These are phyloP conservation scores for Motacilla tschutschensis DNA, from an alignment of 2,113 vertebrate genomes.

Conservation along the genomic window DNA sequence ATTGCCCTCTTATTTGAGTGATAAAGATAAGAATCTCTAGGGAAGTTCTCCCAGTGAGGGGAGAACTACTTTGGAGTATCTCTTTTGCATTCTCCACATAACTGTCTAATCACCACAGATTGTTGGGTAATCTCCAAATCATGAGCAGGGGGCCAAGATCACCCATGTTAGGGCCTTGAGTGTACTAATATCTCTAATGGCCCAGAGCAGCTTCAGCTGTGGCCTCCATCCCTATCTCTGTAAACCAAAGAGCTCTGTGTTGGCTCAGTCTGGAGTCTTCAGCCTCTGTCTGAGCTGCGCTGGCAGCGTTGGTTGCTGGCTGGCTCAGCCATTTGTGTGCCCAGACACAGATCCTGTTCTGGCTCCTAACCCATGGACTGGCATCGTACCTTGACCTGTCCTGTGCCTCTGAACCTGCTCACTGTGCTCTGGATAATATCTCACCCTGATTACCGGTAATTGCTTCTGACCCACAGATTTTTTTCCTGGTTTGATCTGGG, in stretches of 20 bases:
- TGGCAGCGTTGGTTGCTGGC: not conserved
- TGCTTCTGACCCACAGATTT: not conserved
- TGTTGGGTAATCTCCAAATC: not conserved
- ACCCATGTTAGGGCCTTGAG: not conserved
- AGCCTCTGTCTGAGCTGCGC: not conserved
- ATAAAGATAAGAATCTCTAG: not conserved
- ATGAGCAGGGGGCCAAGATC: not conserved
- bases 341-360: not conserved
- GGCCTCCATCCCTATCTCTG: not conserved
- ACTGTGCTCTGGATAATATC: not conserved
- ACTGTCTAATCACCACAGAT: not conserved
- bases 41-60: not conserved
- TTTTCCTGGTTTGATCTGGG: not conserved
- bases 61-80: too few relatives aligned
- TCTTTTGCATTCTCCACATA: not conserved
- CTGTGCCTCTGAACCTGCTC: not conserved
- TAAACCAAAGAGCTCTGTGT: not conserved
- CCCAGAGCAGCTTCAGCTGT: not conserved
- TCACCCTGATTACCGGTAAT: not conserved
- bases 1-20: not conserved
- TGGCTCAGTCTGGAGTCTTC: not conserved
- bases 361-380: rapidly evolving
- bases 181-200: too few relatives aligned
- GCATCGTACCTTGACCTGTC: not conserved
- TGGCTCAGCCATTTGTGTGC: not conserved